These are phyloP conservation scores for Gasteruption jaculator DNA, from an alignment of 2,888 invertebrate genomes.

Conservation along the genomic window DNA sequence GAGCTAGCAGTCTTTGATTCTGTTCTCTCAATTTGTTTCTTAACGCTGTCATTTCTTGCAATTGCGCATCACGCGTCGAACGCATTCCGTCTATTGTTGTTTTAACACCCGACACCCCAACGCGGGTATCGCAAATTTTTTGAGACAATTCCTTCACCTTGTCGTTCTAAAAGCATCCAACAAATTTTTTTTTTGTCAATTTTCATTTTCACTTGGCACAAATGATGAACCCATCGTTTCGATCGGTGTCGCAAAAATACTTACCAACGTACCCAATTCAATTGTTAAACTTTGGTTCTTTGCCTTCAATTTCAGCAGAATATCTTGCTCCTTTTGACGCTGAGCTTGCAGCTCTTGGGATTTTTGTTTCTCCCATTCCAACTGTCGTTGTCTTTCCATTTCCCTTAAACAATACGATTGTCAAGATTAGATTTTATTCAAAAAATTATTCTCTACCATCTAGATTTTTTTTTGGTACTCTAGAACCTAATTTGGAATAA, in stretches of 20 bases:
- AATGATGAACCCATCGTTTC: conserved; percentile 7
- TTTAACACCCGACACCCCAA: conserved; percentile 86
- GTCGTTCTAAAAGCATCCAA: conserved; percentile 54
- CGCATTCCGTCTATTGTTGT: conserved; percentile 96
- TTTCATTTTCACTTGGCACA: neutral
- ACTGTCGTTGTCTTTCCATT: conserved; percentile 89
- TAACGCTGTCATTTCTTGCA: conserved; percentile 79
- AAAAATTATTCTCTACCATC: neutral
- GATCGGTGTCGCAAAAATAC: conserved; percentile 15
- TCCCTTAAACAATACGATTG: conserved; percentile 56
- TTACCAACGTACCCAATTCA: conserved; percentile 60
- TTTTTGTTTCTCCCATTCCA: conserved; percentile 95
- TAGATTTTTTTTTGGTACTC: neutral
- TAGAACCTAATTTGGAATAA: neutral
- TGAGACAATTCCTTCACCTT: conserved; percentile 75
- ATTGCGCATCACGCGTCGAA: conserved; percentile 83
- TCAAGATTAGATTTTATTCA: conserved; percentile 4
- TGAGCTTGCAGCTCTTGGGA: conserved; percentile 80
- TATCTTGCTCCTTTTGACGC: conserved; percentile 80
- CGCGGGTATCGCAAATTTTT: conserved; percentile 77
- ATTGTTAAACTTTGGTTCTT: conserved; percentile 79
- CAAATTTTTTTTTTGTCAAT: conserved; percentile 1
- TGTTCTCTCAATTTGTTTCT: conserved; percentile 81
- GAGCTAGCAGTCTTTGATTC: conserved; percentile 72
- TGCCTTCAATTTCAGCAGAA: conserved; percentile 79